phyloP scores from a whole-genome alignment of 1,140 invertebrate species.

The Phenacoccus solenopsis region DNA sequence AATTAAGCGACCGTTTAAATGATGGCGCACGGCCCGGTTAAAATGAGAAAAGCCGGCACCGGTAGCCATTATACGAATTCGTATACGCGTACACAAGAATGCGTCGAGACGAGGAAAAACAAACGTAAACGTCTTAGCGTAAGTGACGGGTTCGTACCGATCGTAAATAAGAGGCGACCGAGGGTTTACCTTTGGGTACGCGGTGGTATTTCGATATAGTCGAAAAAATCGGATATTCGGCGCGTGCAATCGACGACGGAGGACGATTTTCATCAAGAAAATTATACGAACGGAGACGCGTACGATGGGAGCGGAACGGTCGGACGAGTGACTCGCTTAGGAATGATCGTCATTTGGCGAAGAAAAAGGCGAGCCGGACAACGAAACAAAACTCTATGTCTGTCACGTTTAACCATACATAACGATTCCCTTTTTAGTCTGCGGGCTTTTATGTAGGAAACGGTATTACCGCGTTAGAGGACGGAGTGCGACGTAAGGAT shows the following conservation, averaged over 20 bases:
- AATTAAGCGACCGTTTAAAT: slow-evolving; percentile 16
- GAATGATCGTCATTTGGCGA: slow-evolving; percentile 12
- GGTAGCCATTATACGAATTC: neutral
- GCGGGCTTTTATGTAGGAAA: neutral
- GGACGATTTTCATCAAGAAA: slow-evolving; percentile 6
- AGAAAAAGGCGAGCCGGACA: neutral
- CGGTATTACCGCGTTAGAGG: neutral
- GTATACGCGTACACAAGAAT: neutral
- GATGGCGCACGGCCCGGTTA: neutral
- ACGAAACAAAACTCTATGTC: slow-evolving; percentile 11
- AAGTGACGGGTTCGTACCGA: neutral
- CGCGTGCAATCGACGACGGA: neutral
- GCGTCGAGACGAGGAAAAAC: neutral
- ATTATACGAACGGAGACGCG: neutral
- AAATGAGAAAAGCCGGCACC: neutral
- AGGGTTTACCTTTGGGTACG: slow-evolving; percentile 13
- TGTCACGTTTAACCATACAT: slow-evolving; percentile 15
- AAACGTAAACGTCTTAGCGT: neutral
- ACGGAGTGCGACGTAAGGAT: neutral
- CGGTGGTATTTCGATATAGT: neutral
- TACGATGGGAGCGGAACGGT: neutral
- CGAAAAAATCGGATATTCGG: neutral
- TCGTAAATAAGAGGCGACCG: neutral
- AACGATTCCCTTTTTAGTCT: neutral
- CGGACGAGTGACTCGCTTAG: slow-evolving; percentile 8